Base-by-base conservation (phyloP, 2,888 invertebrate genomes). In the Stenurella melanura region DNA sequence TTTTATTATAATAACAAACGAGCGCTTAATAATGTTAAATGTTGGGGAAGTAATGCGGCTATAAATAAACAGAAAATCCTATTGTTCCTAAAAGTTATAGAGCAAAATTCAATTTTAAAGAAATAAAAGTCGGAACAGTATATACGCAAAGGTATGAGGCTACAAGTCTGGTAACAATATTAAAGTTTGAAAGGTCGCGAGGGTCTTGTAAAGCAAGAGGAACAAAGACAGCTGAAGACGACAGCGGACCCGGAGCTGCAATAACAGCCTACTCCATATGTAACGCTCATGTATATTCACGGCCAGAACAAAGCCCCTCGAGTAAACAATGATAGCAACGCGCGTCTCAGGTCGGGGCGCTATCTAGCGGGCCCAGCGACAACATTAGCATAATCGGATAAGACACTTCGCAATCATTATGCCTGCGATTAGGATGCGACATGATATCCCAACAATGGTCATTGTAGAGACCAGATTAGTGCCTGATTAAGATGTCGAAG, bases 201-300 rank as follows among this genome's bases (percentile, higher is more conserved):
- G 80, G 75, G 75, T 68, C 69, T 71, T 75, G 76, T 77, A 75
- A 73, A 80, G 74, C 74, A 67, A 57, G 73, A 57, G 64, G 70
- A 57, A 60, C 81, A 77, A 77, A 77, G 74, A 50, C 57, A 42
- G 73, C 68, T 34, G 71, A 78, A 78, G 74, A 78, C 73, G 73
- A 71, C 64, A 77, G 68, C 71, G 73, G 73, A 79, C 76, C 78
- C 71, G 73, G 72, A 79, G 76, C 73, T 74, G 77, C 80, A 80
- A 88, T 88, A 88, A 88, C 88, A 88, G 86, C 87, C 88, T 88
- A 85, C 83, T 88, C 88, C 89, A 89, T 89, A 89, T 89, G 89
- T 89, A 89, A 89, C 87, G 87, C 88, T 89, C 89, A 89, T 89
- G 89, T 89, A 88, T 89, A 89, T 89, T 89, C 89, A 89, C 87